Base-by-base conservation (phyloP, 2,797 vertebrate genomes). In the Pangasius djambal region DNA sequence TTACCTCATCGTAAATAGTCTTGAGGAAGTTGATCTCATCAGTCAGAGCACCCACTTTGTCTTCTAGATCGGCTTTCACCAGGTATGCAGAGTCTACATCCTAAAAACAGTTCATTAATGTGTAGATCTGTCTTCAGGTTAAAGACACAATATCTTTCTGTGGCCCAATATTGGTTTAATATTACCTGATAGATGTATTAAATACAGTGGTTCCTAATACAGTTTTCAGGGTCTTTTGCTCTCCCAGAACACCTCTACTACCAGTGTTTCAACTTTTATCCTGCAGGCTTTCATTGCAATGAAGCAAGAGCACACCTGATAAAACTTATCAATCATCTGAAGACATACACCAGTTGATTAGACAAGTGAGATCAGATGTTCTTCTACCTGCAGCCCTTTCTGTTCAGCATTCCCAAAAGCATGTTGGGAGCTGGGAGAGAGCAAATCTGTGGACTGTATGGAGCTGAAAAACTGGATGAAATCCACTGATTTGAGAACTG, bases 41-140 rank as follows among this genome's bases (percentile, higher is more conserved):
- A 2, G 96, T 97, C 92, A 98, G 90, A 86, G 96, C 94, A 83
- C 97, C 97, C 25, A 97, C 96, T 90, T 97, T 98, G 88, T 97
- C 97, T 93, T 98, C 97, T 90, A 98, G 94, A 63, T 98, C 97
- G 8, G 97, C 97, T 87, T 98, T 99, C 93, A 97, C 97, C 93
- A 98, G 90, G 88, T 98, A 97, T 69, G 97, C 97, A 0, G 96
- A 97, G 92, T 99, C 98, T 4, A 98, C 97, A 10, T 99, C 98
- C 98, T 99, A 92, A 9, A 78, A 50, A 86, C 48, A 85, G 25
- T 85, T 85, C 25, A 83, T 63, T n/a, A 16, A n/a, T 83, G 12
- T 40, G 57, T 44, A 83, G 37, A n/a, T n/a, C 59, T 83, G 59
- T 44, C 15, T 67, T 52, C 28, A 50, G 8, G 16, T 67, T 48